Conservation (phyloP, 2,797 vertebrate species). For the Urosaurus nigricauda region DNA sequence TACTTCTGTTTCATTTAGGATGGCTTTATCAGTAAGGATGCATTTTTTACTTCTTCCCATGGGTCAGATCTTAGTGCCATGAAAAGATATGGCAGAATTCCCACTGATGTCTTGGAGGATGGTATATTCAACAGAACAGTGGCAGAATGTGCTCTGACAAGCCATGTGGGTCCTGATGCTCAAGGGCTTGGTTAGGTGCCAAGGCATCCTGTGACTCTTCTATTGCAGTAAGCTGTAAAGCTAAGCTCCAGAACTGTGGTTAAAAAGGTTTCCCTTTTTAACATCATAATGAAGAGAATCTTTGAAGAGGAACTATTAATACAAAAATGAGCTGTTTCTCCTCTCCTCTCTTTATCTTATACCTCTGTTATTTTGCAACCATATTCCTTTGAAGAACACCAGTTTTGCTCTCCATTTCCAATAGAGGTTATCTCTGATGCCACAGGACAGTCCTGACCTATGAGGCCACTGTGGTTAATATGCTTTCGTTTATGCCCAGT, state of each 20-base stretch:
- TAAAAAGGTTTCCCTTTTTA: neutral
- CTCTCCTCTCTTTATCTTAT: neutral
- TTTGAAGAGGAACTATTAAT: neutral
- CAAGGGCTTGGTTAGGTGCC: neutral
- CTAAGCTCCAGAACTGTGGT: neutral
- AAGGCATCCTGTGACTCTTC: neutral
- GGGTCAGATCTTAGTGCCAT: neutral
- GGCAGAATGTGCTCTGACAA: slow-evolving; percentile 17
- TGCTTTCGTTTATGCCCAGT: neutral
- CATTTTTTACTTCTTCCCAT: neutral
- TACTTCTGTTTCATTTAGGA: neutral
- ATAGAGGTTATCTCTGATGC: neutral
- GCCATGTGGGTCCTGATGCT: neutral
- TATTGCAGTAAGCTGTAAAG: neutral
- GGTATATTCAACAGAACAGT: neutral
- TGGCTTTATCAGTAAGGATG: neutral
- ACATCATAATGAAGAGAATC: neutral
- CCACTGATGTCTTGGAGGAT: neutral
- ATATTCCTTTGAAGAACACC: neutral
- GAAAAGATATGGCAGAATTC: slow-evolving; percentile 4
- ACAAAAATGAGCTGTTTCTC: neutral
- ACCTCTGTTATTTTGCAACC: neutral
- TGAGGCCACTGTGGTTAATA: neutral
- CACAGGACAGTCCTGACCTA: neutral
- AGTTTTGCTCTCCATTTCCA: neutral